Base-by-base conservation (phyloP, 2,888 invertebrate genomes). In the Hydroisotoma schaefferi region DNA sequence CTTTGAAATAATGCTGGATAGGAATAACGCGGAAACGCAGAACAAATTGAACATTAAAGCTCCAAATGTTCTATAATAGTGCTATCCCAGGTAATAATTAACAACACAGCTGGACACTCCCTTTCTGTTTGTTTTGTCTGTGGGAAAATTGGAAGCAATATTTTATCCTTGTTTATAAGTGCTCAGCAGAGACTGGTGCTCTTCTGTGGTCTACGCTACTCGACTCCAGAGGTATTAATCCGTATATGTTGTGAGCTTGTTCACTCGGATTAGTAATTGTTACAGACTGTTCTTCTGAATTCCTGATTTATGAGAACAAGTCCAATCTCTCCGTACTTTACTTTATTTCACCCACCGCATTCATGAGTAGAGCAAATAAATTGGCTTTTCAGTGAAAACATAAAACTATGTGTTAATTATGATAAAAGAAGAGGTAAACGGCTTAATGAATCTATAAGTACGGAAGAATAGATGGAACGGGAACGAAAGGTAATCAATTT, bases 101-200 rank as follows among this genome's bases (percentile, higher is more conserved):
- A 54, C 47, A 51, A 55, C 55, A 38, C 61, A 61, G 61, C 57
- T 61, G 61, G 61, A 55, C 61, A 57, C 61, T 61, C 61, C 51
- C 61, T 61, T 47, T 37, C 38, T 57, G 46, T 56, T 57, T 51
- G 48, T 57, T 58, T 57, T 58, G 40, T 40, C 44, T 57, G 53
- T 57, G 57, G 51, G 57, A 61, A 55, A 51, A 56, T 57, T 49
- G 40, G 47, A 38, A 51, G 51, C 51, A 25, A 58, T 57, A 61
- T 58, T 53, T 61, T 57, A 46, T 33, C 12, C 33, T 33, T 33
- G 33, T 33, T 10, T 33, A 10, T 33, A 43, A 22, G 43, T 43
- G 43, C 5, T 33, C 12, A 12, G 33, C 12, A 33, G 12, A 33
- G 33, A 12, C 33, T 43, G 6, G 18, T 18, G 20, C 43, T 43